Conservation (phyloP, 1,140 invertebrate species). For the Achatina immaculata region DNA sequence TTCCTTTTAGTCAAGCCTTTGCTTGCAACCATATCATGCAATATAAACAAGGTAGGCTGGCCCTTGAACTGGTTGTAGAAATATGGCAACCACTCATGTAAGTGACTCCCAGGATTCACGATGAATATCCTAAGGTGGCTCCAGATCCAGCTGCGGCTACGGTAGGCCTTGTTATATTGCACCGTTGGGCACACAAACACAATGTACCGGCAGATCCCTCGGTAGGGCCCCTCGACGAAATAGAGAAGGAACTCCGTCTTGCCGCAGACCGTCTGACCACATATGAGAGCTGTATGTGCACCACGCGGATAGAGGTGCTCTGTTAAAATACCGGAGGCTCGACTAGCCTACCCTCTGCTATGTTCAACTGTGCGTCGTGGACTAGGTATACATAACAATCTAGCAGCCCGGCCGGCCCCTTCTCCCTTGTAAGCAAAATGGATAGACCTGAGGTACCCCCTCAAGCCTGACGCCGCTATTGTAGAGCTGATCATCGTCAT, state of each 20-base stretch:
- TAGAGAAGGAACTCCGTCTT: not conserved
- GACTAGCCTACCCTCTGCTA: too few species aligned
- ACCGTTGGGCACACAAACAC: not conserved
- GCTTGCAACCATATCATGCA: not conserved
- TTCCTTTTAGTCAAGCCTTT: not conserved
- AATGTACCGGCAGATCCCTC: not conserved
- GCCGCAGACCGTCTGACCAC: too few species aligned
- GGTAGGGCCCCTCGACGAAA: not conserved
- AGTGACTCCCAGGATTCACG: not conserved
- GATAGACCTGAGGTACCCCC: too few species aligned
- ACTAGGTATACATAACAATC: too few species aligned
- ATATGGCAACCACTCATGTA: not conserved
- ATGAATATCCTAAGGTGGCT: not conserved
- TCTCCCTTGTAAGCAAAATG: too few species aligned
- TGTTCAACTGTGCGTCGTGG: too few species aligned
- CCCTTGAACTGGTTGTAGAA: not conserved
- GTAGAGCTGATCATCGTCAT: too few species aligned
- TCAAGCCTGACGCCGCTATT: too few species aligned
- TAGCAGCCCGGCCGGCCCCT: too few species aligned
- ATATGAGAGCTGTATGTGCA: too few species aligned
- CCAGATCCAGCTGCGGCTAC: not conserved
- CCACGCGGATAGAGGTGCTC: too few species aligned
- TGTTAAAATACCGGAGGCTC: too few species aligned
- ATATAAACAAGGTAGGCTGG: not conserved
- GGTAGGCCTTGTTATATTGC: not conserved